A percentile compares a stretch with the other conserved stretches of the same genome.
Evolutionary conservation across 2,113 vertebrate genomes (phyloP).

Genomic region (Chaetura pelagica): DNA sequence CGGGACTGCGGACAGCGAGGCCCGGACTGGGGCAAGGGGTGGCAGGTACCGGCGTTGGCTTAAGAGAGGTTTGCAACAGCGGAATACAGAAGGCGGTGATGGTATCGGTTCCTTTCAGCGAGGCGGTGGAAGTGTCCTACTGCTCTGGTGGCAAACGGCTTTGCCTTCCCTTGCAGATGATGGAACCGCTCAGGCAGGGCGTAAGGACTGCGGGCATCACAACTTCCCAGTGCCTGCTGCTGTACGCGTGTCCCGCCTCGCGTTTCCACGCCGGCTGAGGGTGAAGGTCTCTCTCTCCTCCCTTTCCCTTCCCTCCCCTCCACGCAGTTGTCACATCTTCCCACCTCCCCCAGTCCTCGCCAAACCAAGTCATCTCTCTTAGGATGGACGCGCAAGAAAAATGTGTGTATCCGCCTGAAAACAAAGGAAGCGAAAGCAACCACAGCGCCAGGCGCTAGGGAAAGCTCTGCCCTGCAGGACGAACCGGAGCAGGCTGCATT

Average conservation of each 20-base stretch:
- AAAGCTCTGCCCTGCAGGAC: not conserved
- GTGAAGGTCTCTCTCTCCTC: not conserved
- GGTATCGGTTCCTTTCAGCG: accelerated
- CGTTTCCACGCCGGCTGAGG: not conserved
- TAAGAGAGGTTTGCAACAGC: accelerated
- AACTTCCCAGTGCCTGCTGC: not conserved
- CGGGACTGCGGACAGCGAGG: not conserved
- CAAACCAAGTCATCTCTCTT: not conserved
- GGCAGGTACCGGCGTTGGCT: accelerated
- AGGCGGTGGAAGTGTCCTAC: not conserved
- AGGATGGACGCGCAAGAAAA: not conserved
- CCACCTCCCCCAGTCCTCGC: too few relatives aligned
- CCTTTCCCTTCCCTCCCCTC: not conserved
- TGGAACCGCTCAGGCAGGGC: accelerated
- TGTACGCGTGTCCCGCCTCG: not conserved
- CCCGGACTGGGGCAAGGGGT: too few relatives aligned
- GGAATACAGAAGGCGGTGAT: accelerated
- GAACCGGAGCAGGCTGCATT: not conserved
- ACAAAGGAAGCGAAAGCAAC: not conserved
- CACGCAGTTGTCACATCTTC: not conserved
- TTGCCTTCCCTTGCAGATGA: accelerated
- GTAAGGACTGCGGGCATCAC: not conserved
- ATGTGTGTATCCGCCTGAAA: not conserved
- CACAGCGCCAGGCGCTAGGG: not conserved
- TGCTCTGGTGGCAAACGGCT: not conserved